Conservation (phyloP, 2,888 invertebrate genomes). For the Pachycephus smyrnensis region DNA sequence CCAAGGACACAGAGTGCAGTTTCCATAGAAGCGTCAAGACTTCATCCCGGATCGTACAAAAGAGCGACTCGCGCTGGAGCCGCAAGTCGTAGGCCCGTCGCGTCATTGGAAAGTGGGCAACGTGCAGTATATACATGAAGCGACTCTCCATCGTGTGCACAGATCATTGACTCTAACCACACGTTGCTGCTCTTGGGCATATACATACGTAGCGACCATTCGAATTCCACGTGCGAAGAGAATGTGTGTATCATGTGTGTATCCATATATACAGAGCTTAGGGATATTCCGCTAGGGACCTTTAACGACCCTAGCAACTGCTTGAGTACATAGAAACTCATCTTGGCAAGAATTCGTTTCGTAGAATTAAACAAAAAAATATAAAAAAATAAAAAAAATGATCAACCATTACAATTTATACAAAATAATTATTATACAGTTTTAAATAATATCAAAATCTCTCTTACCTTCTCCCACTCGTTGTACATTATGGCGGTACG, state of each 20-base stretch:
- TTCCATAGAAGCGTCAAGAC: constrained; percentile 12
- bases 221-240: neutral
- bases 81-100: constrained; percentile 24
- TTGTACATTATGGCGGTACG: constrained; percentile 49
- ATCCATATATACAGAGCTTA: neutral
- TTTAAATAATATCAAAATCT: no score
- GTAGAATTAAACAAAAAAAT: neutral
- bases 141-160: constrained; percentile 46
- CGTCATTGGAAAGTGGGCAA: constrained; percentile 45
- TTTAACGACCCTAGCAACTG: neutral
- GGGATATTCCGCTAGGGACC: neutral
- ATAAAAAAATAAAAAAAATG: no score
- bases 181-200: constrained; percentile 1
- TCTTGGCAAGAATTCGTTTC: neutral
- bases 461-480: constrained; percentile 62
- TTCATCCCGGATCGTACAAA: constrained; percentile 13
- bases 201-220: constrained; percentile 3
- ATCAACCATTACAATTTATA: no score
- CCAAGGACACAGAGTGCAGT: neutral
- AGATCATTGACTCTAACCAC: constrained; percentile 52
- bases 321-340: neutral
- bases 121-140: constrained; percentile 39
- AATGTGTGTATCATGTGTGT: neutral
- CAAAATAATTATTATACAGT: no score
- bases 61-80: constrained; percentile 9